Evolutionary conservation across 1,140 invertebrate genomes (phyloP).

Genomic region (Penaeus japonicus): DNA sequence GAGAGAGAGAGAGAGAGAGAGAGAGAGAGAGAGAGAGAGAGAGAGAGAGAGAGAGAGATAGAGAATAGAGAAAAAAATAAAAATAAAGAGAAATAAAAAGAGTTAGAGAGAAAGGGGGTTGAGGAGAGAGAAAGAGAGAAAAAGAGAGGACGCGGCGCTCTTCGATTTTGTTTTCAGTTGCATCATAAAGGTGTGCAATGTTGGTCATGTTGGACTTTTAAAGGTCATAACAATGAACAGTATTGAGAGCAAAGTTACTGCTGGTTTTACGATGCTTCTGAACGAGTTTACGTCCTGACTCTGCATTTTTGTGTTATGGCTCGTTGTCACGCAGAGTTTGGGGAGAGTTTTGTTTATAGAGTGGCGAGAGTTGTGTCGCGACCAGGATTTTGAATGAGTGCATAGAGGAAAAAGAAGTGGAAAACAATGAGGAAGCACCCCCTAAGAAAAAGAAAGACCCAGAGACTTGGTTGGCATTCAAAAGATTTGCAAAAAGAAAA

Average conservation of each 20-base stretch:
- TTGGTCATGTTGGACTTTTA: conserved; percentile 4
- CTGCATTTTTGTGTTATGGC: neutral
- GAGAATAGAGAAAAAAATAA: neutral
- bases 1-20: neutral
- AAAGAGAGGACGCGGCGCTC: neutral
- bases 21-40: conserved; percentile 27
- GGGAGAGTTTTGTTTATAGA: too few relatives aligned
- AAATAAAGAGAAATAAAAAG: too few relatives aligned
- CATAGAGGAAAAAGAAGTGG: too few relatives aligned
- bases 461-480: neutral
- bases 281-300: conserved; percentile 26
- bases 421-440: too few relatives aligned
- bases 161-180: conserved; percentile 38
- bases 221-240: conserved; percentile 26
- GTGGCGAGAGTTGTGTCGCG: too few relatives aligned
- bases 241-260: conserved; percentile 22
- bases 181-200: conserved; percentile 29
- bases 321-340: neutral
- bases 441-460: too few relatives aligned
- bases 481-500: too few relatives aligned
- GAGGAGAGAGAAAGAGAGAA: neutral
- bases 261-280: conserved; percentile 19
- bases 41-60: neutral
- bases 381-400: too few relatives aligned
- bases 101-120: too few relatives aligned